phyloP scores from a whole-genome alignment of 1,140 invertebrate genomes.

The Bombus superbus region DNA sequence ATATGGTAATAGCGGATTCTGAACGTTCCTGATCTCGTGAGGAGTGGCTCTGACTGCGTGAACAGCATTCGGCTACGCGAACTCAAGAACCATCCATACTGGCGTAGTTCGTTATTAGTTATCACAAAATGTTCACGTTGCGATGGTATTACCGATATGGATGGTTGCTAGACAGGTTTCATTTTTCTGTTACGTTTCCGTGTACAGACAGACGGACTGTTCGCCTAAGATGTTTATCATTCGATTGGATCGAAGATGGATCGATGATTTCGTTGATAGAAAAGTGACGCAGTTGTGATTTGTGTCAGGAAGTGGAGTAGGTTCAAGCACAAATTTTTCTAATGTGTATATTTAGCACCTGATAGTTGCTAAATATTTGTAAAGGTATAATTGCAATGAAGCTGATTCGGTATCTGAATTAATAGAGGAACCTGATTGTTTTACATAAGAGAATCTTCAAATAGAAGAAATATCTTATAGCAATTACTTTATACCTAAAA shows the following conservation, averaged over 20 bases:
- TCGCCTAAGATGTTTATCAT: neutral
- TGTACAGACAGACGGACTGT: neutral
- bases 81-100: neutral
- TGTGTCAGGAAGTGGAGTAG: neutral
- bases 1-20: slow-evolving; percentile 10
- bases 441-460: no score
- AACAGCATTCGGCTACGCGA: slow-evolving; percentile 10
- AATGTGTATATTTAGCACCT: no score
- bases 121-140: neutral
- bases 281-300: neutral
- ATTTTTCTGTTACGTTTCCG: slow-evolving; percentile 1
- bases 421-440: no score
- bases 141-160: neutral
- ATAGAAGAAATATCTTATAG: no score
- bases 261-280: neutral
- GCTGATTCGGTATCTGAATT: no score
- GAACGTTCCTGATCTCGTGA: slow-evolving; percentile 20
- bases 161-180: neutral
- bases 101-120: slow-evolving; percentile 1
- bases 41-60: slow-evolving; percentile 34
- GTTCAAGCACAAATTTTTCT: neutral
- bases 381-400: no score
- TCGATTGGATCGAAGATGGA: neutral
- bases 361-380: no score
- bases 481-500: no score